Conservation (phyloP, 53 echinoderm and acorn worm genomes). For the Apostichopus leukothele region DNA sequence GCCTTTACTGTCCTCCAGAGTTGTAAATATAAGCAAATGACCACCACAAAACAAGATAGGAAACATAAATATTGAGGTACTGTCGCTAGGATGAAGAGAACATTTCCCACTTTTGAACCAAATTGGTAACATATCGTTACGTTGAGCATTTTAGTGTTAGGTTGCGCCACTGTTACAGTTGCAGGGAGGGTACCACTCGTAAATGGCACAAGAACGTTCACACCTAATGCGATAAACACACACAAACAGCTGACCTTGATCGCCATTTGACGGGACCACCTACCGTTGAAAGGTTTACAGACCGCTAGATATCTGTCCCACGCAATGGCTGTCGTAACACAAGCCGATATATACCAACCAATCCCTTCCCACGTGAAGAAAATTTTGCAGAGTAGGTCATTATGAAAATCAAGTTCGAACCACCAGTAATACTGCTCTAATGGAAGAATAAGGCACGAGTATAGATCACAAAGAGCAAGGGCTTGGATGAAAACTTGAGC, state of each 20-base stretch:
- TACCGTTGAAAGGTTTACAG: conserved; percentile 51
- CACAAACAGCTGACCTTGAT: conserved; percentile 36
- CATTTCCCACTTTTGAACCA: neutral
- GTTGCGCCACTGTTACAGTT: neutral
- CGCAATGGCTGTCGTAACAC: conserved; percentile 63
- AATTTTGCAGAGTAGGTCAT: conserved; percentile 3
- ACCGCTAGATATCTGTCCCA: conserved; percentile 67
- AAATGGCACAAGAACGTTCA: neutral
- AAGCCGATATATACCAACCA: conserved; percentile 53
- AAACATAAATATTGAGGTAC: neutral
- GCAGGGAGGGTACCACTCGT: neutral
- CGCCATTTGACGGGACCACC: conserved; percentile 45
- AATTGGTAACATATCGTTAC: neutral
- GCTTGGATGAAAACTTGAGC: conserved; percentile 64
- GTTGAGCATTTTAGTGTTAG: neutral
- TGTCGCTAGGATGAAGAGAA: neutral
- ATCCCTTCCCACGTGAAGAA: conserved; percentile 8
- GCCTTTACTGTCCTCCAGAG: neutral
- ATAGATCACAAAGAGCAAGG: conserved; percentile 41
- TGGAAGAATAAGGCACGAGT: conserved; percentile 22
- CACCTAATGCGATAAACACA: neutral
- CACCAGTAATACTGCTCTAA: conserved; percentile 4
- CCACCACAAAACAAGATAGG: neutral
- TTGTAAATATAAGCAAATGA: neutral
- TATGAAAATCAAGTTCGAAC: conserved; percentile 5